Percentiles rank a stretch among this genome's conserved stretches.
Conservation (phyloP, 2,888 invertebrate genomes). For the Pheosia tremula region DNA sequence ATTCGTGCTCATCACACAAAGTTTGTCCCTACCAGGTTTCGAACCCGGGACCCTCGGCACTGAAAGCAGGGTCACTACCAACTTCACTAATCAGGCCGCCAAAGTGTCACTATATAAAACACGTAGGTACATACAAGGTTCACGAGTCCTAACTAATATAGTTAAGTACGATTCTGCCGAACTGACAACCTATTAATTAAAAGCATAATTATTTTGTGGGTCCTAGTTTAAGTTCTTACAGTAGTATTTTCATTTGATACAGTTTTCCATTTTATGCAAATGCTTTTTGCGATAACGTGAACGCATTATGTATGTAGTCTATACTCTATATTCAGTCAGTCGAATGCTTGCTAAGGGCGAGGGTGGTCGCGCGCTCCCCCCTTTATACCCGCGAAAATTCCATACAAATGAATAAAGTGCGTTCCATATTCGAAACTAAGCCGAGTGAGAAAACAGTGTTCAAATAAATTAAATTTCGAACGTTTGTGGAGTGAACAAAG, state of each 20-base stretch:
- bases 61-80: no score
- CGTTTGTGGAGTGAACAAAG: not conserved
- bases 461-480: not conserved
- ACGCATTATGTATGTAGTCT: constrained; percentile 12
- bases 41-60: no score
- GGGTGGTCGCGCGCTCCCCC: constrained; percentile 24
- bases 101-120: not conserved
- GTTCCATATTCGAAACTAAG: not conserved
- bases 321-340: constrained; percentile 23
- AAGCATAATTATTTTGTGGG: not conserved
- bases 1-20: no score
- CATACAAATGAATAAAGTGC: constrained; percentile 16
- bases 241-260: not conserved
- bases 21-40: no score
- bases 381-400: constrained; percentile 18
- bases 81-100: no score
- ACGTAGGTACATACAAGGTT: no score
- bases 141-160: no score
- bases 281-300: constrained; percentile 18
- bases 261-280: constrained; percentile 19
- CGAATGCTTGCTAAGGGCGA: constrained; percentile 11
- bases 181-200: constrained; percentile 5
- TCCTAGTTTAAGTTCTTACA: no score
- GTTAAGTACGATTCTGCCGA: constrained; percentile 16
- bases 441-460: not conserved